Base-by-base conservation (phyloP, 1,140 invertebrate genomes). In the Pseudomyrmex pallidus region DNA sequence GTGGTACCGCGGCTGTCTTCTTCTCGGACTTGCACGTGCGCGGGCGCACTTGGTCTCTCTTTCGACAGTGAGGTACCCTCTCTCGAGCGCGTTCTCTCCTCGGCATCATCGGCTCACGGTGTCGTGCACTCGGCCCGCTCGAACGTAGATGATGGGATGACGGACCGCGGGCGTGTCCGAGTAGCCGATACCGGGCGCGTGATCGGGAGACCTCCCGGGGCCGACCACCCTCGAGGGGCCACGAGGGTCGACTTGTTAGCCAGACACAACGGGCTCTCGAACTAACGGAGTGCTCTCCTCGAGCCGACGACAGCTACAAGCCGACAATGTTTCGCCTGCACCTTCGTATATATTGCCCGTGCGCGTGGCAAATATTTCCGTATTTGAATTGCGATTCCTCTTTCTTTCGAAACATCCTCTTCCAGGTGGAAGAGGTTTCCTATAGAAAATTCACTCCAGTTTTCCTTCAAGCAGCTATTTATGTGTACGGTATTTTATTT, bases 181-280 rank as follows among this genome's bases (percentile, higher is more conserved):
- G 88, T 90, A 89, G 89, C 87, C 85, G 91, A 92, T 92, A 91
- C 86, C 61, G 87, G 89, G 88, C 91, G 91, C 92, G 91, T 92
- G 91, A 92, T 91, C 91, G 82, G 86, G 83, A 87, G 92, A 92
- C 92, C 92, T 92, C 92, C 91, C 89, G 91, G 85, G 91, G 88
- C 90, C 91, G 92, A 92, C 92, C 92, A 92, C 92, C 91, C 91
- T 92, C 91, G 89, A 91, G 90, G 89, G 91, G 91, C 88, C 92
- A 91, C 84, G 90, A 86, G 87, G 91, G 92, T 92, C 91, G 91
- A 91, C 91, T 92, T 92, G 92, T 92, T 91, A 91, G 90, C 87
- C 90, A 89, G 91, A 90, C 90, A 89, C 88, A 88, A 88, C 86
- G 91, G 86, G 77, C 87, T 85, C 87, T 84, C 82, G 82, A 82